A percentile compares a stretch with the other conserved stretches of the same genome.
These are phyloP conservation scores for Luperina nickerlii DNA, from an alignment of 2,888 invertebrate species.

Conservation along the genomic window DNA sequence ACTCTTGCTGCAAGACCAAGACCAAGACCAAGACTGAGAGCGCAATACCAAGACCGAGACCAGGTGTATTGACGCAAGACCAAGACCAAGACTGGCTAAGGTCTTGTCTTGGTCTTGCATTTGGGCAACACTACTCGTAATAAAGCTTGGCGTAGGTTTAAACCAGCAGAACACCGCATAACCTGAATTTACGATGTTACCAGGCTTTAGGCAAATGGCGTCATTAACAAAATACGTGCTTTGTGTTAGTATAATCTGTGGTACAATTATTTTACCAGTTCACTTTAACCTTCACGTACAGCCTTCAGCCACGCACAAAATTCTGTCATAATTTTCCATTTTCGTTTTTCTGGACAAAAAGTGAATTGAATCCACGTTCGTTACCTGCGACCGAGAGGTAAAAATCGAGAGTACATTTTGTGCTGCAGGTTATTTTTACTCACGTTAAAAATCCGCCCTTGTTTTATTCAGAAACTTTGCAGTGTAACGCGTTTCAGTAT, in stretches of 20 bases:
- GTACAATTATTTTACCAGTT: slow-evolving; percentile 19
- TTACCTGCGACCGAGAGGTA: slow-evolving; percentile 36
- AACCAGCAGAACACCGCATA: not conserved
- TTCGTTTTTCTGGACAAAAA: slow-evolving; percentile 41
- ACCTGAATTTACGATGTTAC: slow-evolving; percentile 7
- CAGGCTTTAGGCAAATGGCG: slow-evolving; percentile 6
- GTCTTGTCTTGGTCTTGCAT: no score
- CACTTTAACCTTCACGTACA: not conserved
- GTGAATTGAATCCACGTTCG: slow-evolving; percentile 52
- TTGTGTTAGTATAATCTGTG: slow-evolving; percentile 15
- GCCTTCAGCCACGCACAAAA: slow-evolving; percentile 12
- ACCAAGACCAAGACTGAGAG: no score
- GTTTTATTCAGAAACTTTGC: slow-evolving; percentile 31
- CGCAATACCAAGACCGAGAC: no score
- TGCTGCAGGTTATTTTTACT: slow-evolving; percentile 28
- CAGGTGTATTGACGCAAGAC: no score
- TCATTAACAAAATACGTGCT: slow-evolving; percentile 19
- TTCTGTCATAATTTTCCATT: slow-evolving; percentile 33
- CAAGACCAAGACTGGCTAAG: no score
- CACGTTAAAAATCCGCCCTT: slow-evolving; percentile 18
- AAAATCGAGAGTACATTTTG: slow-evolving; percentile 32
- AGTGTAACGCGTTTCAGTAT: slow-evolving; percentile 11
- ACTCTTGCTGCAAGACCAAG: no score
- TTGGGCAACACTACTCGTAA: no score
- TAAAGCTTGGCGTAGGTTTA: slow-evolving; percentile 13